These are phyloP conservation scores for Scaptomyza reducta DNA, from an alignment of 2,888 invertebrate species.

Conservation along the genomic window DNA sequence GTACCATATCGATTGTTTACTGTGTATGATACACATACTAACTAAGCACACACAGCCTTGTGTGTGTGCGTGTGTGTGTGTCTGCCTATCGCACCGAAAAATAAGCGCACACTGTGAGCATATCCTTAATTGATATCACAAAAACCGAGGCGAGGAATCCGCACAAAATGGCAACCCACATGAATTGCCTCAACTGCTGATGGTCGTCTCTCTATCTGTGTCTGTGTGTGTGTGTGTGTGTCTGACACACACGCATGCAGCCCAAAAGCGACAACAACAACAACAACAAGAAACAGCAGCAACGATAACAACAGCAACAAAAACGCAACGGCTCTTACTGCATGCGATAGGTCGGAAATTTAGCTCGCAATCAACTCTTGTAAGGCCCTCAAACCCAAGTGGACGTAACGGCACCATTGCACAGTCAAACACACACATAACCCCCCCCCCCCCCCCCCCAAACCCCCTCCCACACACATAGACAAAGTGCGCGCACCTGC, in stretches of 20 bases:
- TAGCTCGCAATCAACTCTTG: slow-evolving; percentile 69
- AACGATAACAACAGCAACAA: slow-evolving; percentile 46
- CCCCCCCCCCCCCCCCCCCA: neutral
- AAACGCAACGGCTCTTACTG: slow-evolving; percentile 68
- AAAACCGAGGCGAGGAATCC: slow-evolving; percentile 72
- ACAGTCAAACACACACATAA: neutral
- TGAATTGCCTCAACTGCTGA: slow-evolving; percentile 30
- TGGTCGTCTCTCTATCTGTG: slow-evolving; percentile 5
- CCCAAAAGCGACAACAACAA: slow-evolving; percentile 25
- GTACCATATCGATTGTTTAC: neutral
- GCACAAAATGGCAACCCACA: slow-evolving; percentile 65
- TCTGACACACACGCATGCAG: slow-evolving; percentile 59
- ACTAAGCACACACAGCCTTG: neutral
- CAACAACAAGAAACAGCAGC: slow-evolving; percentile 39
- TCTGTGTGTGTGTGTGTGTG: slow-evolving; percentile 27
- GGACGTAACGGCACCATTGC: slow-evolving; percentile 21
- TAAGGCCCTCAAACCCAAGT: slow-evolving; percentile 43
- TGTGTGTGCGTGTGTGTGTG: neutral
- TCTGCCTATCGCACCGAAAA: slow-evolving; percentile 53
- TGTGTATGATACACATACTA: neutral
- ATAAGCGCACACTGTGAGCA: slow-evolving; percentile 59
- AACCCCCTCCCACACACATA: neutral
- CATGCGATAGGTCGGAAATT: slow-evolving; percentile 79
- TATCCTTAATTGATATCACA: slow-evolving; percentile 83
- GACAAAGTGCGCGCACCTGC: slow-evolving; percentile 42